Percentiles rank a stretch among this genome's conserved stretches.
Evolutionary conservation across 1,140 invertebrate genomes (phyloP).

Genomic region (Drepana arcuata): DNA sequence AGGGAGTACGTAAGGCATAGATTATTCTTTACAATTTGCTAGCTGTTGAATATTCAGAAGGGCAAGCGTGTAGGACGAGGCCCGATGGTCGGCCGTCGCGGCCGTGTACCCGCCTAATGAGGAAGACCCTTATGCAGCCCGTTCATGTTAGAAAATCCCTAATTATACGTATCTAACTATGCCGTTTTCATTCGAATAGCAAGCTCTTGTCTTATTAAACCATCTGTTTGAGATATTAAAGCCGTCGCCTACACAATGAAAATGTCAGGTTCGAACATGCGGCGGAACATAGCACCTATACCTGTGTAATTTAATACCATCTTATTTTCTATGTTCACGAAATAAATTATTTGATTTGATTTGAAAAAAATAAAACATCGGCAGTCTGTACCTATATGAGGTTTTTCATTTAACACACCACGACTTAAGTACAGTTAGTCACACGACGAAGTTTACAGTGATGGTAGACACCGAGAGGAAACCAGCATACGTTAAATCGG

Average conservation of each 20-base stretch:
- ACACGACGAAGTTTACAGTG: too few species aligned
- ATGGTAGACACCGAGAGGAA: too few species aligned
- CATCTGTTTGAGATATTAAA: too few species aligned
- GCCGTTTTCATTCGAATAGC: conserved; percentile 42
- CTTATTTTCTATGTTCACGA: background rate
- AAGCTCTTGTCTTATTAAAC: conserved; percentile 36
- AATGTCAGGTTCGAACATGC: conserved; percentile 4
- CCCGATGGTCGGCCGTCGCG: conserved; percentile 9
- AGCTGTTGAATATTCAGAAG: conserved; percentile 52
- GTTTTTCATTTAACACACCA: too few species aligned
- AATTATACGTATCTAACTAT: conserved; percentile 48
- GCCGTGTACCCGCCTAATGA: conserved; percentile 48
- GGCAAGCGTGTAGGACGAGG: conserved; percentile 21
- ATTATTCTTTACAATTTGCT: conserved; percentile 41
- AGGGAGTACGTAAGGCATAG: too few species aligned
- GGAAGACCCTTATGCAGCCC: conserved; percentile 41
- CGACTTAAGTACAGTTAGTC: too few species aligned
- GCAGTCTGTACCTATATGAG: background rate
- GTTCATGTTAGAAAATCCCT: conserved; percentile 48
- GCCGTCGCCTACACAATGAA: too few species aligned
- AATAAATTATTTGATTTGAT: background rate
- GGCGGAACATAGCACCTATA: background rate
- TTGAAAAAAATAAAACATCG: background rate
- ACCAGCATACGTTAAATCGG: too few species aligned
- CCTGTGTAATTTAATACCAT: background rate